phyloP scores from a whole-genome alignment of 2,113 vertebrate species.

The Ondatra zibethicus region DNA sequence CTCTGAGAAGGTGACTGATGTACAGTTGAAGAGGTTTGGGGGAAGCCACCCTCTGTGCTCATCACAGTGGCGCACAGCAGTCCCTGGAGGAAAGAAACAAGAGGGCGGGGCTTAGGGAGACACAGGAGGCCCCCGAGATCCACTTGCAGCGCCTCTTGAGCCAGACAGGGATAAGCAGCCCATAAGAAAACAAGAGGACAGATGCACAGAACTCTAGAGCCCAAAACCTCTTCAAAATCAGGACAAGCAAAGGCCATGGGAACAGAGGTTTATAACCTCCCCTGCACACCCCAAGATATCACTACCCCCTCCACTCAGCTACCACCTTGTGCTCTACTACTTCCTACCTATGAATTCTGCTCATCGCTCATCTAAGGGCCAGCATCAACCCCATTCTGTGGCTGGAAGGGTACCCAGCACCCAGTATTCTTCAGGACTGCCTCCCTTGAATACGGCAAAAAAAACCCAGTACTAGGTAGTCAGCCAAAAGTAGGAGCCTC shows the following conservation, averaged over 20 bases:
- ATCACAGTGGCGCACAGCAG: slow-evolving; percentile 95
- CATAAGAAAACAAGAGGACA: neutral
- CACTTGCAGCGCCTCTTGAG: neutral
- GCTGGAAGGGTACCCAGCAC: neutral
- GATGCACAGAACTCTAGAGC: neutral
- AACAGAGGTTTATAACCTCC: neutral
- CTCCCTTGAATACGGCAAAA: neutral
- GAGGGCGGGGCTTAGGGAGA: neutral
- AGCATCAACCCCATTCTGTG: neutral
- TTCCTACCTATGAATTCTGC: neutral
- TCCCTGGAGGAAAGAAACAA: slow-evolving; percentile 86
- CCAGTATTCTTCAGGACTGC: neutral
- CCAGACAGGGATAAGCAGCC: neutral
- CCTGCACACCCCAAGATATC: neutral
- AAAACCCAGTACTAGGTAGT: neutral
- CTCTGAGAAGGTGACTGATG: slow-evolving; percentile 91
- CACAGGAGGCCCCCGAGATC: neutral
- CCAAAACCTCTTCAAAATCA: neutral
- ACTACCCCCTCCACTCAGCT: neutral
- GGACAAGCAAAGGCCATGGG: neutral
- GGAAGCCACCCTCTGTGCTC: slow-evolving; percentile 97
- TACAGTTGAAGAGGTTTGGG: slow-evolving; percentile 97
- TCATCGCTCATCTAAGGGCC: neutral
- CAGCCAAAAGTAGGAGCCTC: neutral
- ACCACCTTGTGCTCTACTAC: neutral